These are phyloP conservation scores for Lepidurus couesii DNA, from an alignment of 1,140 invertebrate genomes.

Conservation along the genomic window DNA sequence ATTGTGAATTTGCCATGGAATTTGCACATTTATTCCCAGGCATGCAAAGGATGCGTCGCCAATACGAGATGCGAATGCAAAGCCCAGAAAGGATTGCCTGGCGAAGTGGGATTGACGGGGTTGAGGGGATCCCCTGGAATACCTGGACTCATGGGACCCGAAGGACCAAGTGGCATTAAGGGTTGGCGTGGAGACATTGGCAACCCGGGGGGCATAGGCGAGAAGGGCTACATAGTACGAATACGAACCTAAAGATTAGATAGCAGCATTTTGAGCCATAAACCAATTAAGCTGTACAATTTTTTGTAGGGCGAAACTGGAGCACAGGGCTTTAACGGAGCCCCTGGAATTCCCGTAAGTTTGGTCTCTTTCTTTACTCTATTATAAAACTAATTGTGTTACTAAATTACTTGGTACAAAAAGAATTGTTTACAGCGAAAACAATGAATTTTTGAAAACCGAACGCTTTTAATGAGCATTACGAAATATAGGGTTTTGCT, in stretches of 20 bases:
- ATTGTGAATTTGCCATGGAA: background rate
- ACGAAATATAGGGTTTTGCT: conserved; percentile 51
- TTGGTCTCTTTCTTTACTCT: conserved; percentile 17
- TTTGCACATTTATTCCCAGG: conserved; percentile 46
- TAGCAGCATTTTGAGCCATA: background rate
- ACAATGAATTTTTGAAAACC: too few species aligned
- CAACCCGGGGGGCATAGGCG: conserved; percentile 51
- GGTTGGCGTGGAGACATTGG: conserved; percentile 61
- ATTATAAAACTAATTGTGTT: background rate
- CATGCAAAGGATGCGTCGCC: conserved; percentile 59
- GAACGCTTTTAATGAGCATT: too few species aligned
- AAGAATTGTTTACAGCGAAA: background rate
- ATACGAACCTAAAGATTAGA: background rate
- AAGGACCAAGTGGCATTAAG: conserved; percentile 52
- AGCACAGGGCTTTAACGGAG: conserved; percentile 54
- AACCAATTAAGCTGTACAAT: too few species aligned
- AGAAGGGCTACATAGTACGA: conserved; percentile 37
- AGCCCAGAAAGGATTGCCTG: conserved; percentile 66
- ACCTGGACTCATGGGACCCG: conserved; percentile 54
- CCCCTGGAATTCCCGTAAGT: conserved; percentile 57
- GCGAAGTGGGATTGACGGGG: conserved; percentile 59
- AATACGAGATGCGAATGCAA: conserved; percentile 66
- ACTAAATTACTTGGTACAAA: background rate
- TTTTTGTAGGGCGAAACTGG: conserved; percentile 56
- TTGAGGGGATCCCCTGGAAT: conserved; percentile 59